A percentile compares a stretch with the other conserved stretches of the same genome.
These are phyloP conservation scores for Calameuta idolon DNA, from an alignment of 2,888 invertebrate genomes.

Conservation along the genomic window DNA sequence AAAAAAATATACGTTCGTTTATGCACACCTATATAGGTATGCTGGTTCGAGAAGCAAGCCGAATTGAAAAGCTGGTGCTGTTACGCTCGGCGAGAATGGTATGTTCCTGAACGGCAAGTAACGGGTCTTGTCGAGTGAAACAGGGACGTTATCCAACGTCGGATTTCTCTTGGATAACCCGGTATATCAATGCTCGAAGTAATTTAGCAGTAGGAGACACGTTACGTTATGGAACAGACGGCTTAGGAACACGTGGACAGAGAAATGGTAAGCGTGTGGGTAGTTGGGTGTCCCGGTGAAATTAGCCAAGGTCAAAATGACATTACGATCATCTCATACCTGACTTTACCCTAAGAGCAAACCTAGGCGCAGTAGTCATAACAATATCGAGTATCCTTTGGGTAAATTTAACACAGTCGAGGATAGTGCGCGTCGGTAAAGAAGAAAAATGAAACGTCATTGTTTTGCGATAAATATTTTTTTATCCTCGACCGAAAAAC, in stretches of 20 bases:
- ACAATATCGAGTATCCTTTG: background rate
- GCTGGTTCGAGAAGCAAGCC: background rate
- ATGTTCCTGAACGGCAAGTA: background rate
- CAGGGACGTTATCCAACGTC: background rate
- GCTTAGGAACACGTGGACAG: background rate
- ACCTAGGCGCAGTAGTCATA: background rate
- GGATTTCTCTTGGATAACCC: background rate
- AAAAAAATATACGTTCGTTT: background rate
- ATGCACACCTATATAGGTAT: background rate
- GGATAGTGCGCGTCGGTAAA: background rate
- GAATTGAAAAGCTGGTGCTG: background rate
- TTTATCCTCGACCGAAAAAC: background rate
- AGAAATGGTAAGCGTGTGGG: background rate
- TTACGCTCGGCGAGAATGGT: background rate
- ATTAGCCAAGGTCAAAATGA: background rate
- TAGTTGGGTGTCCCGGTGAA: background rate
- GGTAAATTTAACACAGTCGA: background rate
- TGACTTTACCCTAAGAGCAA: background rate
- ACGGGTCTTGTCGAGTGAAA: background rate
- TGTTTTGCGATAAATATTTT: background rate
- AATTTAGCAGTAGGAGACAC: background rate
- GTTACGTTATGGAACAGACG: background rate
- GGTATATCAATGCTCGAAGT: background rate
- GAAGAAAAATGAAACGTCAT: background rate
- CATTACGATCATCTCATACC: background rate